Conservation (phyloP, 2,888 invertebrate genomes). For the Lasioglossum lativentre region DNA sequence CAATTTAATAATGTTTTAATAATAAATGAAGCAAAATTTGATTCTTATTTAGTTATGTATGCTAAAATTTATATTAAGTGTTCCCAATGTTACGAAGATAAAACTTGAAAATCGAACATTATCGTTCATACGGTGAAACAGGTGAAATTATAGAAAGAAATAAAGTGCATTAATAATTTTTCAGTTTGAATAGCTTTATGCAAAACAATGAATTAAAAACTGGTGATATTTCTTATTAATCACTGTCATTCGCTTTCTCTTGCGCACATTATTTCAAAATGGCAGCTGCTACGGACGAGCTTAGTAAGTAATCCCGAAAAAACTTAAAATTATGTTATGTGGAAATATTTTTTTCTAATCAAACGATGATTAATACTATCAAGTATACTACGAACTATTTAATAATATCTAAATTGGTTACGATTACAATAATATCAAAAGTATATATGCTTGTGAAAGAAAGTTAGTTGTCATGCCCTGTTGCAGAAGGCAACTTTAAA, state of each 20-base stretch:
- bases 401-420: conserved; percentile 29
- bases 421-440: conserved; percentile 34
- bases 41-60: not conserved
- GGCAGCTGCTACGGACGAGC: conserved; percentile 82
- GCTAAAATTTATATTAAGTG: conserved; percentile 5
- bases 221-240: conserved; percentile 37
- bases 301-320: conserved; percentile 79
- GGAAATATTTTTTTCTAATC: not conserved
- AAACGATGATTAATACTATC: conserved; percentile 12
- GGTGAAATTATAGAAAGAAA: not conserved
- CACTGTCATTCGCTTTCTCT: conserved; percentile 64
- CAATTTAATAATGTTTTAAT: not conserved
- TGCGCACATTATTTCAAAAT: conserved; percentile 77
- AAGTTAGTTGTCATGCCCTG: conserved; percentile 79
- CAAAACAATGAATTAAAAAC: conserved; percentile 15
- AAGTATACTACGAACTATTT: conserved; percentile 1
- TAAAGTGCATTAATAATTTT: not conserved
- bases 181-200: not conserved
- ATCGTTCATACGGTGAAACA: not conserved
- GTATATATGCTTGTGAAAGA: conserved; percentile 49
- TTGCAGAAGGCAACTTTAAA: conserved; percentile 64
- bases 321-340: conserved; percentile 40
- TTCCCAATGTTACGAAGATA: not conserved
- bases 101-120: not conserved
- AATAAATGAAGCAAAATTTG: conserved; percentile 9